Conservation (phyloP, 2,888 invertebrate species). For the Euzophera pinguis region DNA sequence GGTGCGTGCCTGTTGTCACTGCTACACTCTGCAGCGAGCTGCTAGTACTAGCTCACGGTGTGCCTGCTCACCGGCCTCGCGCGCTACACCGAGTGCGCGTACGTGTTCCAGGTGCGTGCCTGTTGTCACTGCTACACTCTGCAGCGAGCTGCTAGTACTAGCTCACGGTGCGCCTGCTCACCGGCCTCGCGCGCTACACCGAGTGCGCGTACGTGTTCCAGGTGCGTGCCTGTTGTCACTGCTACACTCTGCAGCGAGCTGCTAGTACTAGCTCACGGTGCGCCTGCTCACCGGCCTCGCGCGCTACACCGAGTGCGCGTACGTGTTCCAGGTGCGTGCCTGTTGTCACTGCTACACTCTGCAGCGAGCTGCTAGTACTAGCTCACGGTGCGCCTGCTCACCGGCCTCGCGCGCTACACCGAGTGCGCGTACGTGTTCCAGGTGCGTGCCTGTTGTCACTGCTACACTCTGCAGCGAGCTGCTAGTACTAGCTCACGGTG, state of each 20-base stretch:
- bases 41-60: slow-evolving; percentile 89
- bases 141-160: slow-evolving; percentile 84
- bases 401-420: slow-evolving; percentile 90
- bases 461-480: slow-evolving; percentile 82
- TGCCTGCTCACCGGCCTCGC: slow-evolving; percentile 91
- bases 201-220: slow-evolving; percentile 95
- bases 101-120: slow-evolving; percentile 86
- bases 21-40: slow-evolving; percentile 75
- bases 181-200: slow-evolving; percentile 90
- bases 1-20: slow-evolving; percentile 82
- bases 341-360: slow-evolving; percentile 80
- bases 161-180: slow-evolving; percentile 89
- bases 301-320: slow-evolving; percentile 94
- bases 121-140: slow-evolving; percentile 81
- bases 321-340: slow-evolving; percentile 79
- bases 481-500: slow-evolving; percentile 88
- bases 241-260: slow-evolving; percentile 80
- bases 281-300: slow-evolving; percentile 66
- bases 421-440: slow-evolving; percentile 94
- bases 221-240: slow-evolving; percentile 40
- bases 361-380: slow-evolving; percentile 84
- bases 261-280: slow-evolving; percentile 88
- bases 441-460: slow-evolving; percentile 82
- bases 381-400: slow-evolving; percentile 89
- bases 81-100: slow-evolving; percentile 93